Percentiles rank a stretch among this genome's conserved stretches.
These are phyloP conservation scores for Coenonympha glycerion DNA, from an alignment of 2,888 invertebrate genomes.

Conservation along the genomic window DNA sequence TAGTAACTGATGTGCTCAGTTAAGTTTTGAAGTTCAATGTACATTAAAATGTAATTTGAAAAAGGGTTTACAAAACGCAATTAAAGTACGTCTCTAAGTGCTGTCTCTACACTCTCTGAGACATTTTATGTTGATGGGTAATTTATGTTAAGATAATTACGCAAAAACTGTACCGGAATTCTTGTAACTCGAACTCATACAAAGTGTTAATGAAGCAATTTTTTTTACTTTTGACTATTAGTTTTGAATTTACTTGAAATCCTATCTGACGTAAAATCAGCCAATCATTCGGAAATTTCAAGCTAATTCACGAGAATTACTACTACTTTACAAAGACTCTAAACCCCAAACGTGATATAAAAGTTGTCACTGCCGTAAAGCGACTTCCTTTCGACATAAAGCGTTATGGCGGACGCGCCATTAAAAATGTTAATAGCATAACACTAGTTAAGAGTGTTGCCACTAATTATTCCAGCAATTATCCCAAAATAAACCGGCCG, in stretches of 20 bases:
- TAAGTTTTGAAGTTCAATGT: no score
- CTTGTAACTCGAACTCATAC: background rate
- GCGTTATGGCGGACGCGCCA: constrained; percentile 39
- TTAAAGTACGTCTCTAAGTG: no score
- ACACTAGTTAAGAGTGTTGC: constrained; percentile 45
- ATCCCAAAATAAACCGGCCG: constrained; percentile 40
- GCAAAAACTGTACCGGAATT: background rate
- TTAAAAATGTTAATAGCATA: constrained; percentile 48
- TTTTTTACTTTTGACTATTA: background rate
- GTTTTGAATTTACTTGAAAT: background rate
- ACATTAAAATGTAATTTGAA: no score
- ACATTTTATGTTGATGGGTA: no score
- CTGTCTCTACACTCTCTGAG: no score
- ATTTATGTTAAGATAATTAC: background rate
- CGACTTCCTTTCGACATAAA: constrained; percentile 55
- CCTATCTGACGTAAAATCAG: background rate
- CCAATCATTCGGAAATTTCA: background rate
- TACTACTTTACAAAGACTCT: background rate
- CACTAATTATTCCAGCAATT: constrained; percentile 52
- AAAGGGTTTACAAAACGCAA: no score
- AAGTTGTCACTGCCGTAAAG: constrained; percentile 43
- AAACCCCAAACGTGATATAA: constrained; percentile 30
- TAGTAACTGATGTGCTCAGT: no score
- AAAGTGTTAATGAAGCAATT: background rate
- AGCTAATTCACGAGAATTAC: constrained; percentile 7